phyloP scores from a whole-genome alignment of 1,140 invertebrate species.

The Triops longicaudatus region DNA sequence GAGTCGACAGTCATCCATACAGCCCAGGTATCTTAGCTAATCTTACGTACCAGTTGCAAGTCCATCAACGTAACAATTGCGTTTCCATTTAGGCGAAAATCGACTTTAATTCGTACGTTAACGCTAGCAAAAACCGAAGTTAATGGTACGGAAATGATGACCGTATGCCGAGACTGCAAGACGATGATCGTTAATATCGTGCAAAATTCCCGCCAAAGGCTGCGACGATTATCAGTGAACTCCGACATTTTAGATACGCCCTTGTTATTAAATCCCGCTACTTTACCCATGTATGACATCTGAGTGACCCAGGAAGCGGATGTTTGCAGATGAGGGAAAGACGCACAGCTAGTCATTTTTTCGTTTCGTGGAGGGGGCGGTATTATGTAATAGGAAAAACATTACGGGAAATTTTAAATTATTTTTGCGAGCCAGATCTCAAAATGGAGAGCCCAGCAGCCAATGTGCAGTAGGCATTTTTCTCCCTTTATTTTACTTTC shows the following conservation, averaged over 20 bases:
- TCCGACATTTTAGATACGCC: slow-evolving; percentile 7
- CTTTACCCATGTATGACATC: background rate
- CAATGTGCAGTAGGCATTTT: background rate
- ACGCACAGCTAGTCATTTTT: slow-evolving; percentile 8
- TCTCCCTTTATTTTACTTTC: background rate
- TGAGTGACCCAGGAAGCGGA: background rate
- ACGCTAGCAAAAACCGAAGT: background rate
- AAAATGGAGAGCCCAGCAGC: background rate
- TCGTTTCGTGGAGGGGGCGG: background rate
- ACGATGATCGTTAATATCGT: slow-evolving; percentile 57
- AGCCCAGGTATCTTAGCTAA: background rate
- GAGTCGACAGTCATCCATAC: background rate
- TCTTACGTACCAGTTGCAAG: too few species aligned
- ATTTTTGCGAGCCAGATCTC: background rate
- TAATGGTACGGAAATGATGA: background rate
- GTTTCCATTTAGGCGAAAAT: background rate
- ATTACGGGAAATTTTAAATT: background rate
- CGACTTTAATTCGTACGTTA: background rate
- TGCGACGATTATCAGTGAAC: background rate
- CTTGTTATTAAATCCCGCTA: background rate
- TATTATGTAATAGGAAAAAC: background rate
- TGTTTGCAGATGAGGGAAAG: background rate
- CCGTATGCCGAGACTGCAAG: slow-evolving; percentile 86
- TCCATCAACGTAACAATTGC: too few species aligned
- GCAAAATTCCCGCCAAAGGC: slow-evolving; percentile 17